Evolutionary conservation across 2,888 invertebrate species (phyloP).

Genomic region (Apotomis capreana): DNA sequence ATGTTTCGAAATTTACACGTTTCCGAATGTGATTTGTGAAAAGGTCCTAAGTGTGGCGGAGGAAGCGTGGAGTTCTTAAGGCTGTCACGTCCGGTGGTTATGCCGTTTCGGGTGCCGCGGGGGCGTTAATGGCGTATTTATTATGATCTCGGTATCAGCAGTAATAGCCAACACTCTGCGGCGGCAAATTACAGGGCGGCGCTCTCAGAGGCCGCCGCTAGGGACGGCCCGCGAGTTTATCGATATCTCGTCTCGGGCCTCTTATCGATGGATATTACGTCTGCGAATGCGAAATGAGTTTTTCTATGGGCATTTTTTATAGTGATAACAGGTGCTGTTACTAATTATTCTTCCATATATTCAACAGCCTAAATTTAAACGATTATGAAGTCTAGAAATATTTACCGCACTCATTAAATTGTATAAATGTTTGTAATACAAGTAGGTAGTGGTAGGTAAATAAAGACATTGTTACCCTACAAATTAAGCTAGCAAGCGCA

Average conservation of each 20-base stretch:
- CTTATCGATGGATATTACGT: slow-evolving; percentile 65
- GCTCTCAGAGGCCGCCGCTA: slow-evolving; percentile 69
- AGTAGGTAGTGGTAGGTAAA: not conserved
- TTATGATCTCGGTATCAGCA: slow-evolving; percentile 83
- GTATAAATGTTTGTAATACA: not conserved
- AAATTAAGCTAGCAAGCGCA: slow-evolving; percentile 7
- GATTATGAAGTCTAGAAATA: not conserved
- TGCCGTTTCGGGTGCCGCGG: slow-evolving; percentile 80
- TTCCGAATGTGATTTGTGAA: slow-evolving; percentile 27
- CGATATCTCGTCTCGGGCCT: slow-evolving; percentile 64
- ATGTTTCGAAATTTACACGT: slow-evolving; percentile 66
- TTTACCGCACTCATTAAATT: not conserved
- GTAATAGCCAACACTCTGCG: slow-evolving; percentile 83
- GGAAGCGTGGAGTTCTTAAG: slow-evolving; percentile 36
- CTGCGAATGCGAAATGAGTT: slow-evolving; percentile 62
- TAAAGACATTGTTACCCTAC: not conserved
- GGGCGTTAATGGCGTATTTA: slow-evolving; percentile 84
- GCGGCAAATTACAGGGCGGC: slow-evolving; percentile 84
- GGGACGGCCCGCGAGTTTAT: slow-evolving; percentile 66
- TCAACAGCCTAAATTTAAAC: not conserved
- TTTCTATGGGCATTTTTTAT: slow-evolving; percentile 43
- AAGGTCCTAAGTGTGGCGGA: slow-evolving; percentile 47
- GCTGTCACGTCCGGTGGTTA: slow-evolving; percentile 59
- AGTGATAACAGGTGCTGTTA: slow-evolving; percentile 20
- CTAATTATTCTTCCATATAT: slow-evolving; percentile 13